phyloP scores from a whole-genome alignment of 2,888 invertebrate species.

The Leptarthrus brevirostris region DNA sequence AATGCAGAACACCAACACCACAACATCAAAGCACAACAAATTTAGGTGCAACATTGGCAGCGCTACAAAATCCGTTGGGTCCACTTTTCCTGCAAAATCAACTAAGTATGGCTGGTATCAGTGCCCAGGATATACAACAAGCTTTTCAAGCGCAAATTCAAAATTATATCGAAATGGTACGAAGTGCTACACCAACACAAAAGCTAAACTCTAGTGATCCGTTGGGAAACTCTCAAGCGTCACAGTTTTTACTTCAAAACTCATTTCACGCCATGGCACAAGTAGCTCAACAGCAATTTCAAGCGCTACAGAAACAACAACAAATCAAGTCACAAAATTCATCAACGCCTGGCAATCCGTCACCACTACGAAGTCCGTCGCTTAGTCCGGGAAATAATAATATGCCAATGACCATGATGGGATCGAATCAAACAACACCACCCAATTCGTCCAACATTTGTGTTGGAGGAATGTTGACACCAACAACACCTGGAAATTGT shows the following conservation, averaged over 20 bases:
- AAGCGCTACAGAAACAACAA: constrained; percentile 79
- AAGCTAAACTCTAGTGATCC: constrained; percentile 56
- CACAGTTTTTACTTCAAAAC: constrained; percentile 82
- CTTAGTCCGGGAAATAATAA: constrained; percentile 64
- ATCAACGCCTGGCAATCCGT: constrained; percentile 63
- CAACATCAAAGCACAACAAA: constrained; percentile 53
- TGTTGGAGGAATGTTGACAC: constrained; percentile 69
- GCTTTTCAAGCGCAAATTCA: constrained; percentile 66
- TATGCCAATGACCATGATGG: constrained; percentile 64
- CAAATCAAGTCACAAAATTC: constrained; percentile 61
- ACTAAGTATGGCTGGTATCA: constrained; percentile 58
- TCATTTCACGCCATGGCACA: constrained; percentile 82
- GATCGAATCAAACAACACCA: constrained; percentile 68
- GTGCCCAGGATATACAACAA: constrained; percentile 62
- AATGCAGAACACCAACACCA: constrained; percentile 18
- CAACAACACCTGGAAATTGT: constrained; percentile 71
- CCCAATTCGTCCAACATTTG: constrained; percentile 67
- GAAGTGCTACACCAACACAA: constrained; percentile 58
- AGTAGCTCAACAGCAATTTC: constrained; percentile 83
- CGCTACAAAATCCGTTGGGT: constrained; percentile 60
- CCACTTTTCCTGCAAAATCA: constrained; percentile 63
- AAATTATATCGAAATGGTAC: constrained; percentile 65
- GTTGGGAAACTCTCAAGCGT: constrained; percentile 58
- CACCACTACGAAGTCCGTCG: constrained; percentile 66
- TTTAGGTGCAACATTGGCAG: constrained; percentile 57